These are phyloP conservation scores for Mactromeris polynyma DNA, from an alignment of 2,888 invertebrate species.

Conservation along the genomic window DNA sequence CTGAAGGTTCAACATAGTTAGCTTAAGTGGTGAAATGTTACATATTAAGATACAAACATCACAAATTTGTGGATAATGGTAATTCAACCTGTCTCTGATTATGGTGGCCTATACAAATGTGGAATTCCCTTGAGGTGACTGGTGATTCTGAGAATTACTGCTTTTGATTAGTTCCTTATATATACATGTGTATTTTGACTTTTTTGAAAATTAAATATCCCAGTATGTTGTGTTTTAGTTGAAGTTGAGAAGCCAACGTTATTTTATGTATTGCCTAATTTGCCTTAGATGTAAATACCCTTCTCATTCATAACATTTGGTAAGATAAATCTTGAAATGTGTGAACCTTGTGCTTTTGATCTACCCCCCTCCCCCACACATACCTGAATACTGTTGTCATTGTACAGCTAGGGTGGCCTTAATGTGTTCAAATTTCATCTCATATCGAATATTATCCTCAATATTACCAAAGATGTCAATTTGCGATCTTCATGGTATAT, in stretches of 20 bases:
- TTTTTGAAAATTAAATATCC: too few relatives aligned
- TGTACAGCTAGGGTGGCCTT: slow-evolving; percentile 12
- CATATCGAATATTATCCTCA: not conserved
- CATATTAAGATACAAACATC: too few relatives aligned
- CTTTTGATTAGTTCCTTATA: too few relatives aligned
- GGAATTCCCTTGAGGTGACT: too few relatives aligned
- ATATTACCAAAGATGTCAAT: not conserved
- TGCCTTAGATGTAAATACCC: not conserved
- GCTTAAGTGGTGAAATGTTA: too few relatives aligned
- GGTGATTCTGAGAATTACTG: too few relatives aligned
- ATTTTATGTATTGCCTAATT: not conserved
- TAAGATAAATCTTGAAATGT: not conserved
- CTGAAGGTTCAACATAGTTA: too few relatives aligned
- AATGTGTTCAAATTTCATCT: not conserved
- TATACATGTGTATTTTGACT: too few relatives aligned
- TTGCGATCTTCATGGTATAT: slow-evolving; percentile 13
- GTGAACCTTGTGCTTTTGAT: not conserved
- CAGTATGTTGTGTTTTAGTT: too few relatives aligned
- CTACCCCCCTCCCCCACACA: not conserved
- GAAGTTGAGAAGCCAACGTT: not conserved
- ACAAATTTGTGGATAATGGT: too few relatives aligned
- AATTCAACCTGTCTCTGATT: too few relatives aligned
- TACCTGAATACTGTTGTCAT: not conserved
- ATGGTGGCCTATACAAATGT: too few relatives aligned
- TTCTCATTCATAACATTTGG: not conserved